A percentile compares a stretch with the other conserved stretches of the same genome.
Evolutionary conservation across 2,797 vertebrate genomes (phyloP).

Genomic region (Mormyrops attenuatus): DNA sequence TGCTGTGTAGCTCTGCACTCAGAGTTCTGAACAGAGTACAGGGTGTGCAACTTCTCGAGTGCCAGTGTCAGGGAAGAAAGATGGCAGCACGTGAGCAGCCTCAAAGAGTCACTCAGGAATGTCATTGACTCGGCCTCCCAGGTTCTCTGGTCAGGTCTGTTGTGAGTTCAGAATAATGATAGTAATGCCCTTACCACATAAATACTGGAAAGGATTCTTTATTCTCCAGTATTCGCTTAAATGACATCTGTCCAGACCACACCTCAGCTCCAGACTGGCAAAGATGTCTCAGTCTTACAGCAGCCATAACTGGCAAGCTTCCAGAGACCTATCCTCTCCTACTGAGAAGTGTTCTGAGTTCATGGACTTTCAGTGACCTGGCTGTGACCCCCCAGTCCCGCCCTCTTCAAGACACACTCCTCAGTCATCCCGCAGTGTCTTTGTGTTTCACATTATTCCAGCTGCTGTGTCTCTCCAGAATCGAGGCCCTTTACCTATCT

Average conservation of each 20-base stretch:
- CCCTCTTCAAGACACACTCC: constrained; percentile 60
- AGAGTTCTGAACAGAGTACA: neutral
- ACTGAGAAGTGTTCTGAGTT: constrained; percentile 59
- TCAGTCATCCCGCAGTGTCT: constrained; percentile 66
- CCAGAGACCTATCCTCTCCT: constrained; percentile 44
- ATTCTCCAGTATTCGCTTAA: neutral
- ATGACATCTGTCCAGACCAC: neutral
- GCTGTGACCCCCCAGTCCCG: constrained; percentile 65
- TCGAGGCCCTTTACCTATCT: constrained; percentile 69
- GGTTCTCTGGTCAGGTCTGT: constrained; percentile 20
- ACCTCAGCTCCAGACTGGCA: neutral
- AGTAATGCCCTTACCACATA: constrained; percentile 36
- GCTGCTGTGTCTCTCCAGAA: constrained; percentile 50
- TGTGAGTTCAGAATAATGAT: constrained; percentile 37
- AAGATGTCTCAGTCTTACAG: neutral
- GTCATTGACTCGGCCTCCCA: constrained; percentile 28
- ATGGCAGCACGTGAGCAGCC: constrained; percentile 42
- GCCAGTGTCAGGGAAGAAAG: neutral
- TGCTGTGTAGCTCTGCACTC: neutral
- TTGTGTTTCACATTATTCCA: constrained; percentile 59
- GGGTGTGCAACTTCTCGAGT: neutral
- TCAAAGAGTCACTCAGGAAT: constrained; percentile 39
- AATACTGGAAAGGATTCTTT: constrained; percentile 31
- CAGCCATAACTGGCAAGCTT: neutral
- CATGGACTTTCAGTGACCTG: constrained; percentile 83